phyloP scores from a whole-genome alignment of 1,140 invertebrate genomes.

The Zophobas morio region DNA sequence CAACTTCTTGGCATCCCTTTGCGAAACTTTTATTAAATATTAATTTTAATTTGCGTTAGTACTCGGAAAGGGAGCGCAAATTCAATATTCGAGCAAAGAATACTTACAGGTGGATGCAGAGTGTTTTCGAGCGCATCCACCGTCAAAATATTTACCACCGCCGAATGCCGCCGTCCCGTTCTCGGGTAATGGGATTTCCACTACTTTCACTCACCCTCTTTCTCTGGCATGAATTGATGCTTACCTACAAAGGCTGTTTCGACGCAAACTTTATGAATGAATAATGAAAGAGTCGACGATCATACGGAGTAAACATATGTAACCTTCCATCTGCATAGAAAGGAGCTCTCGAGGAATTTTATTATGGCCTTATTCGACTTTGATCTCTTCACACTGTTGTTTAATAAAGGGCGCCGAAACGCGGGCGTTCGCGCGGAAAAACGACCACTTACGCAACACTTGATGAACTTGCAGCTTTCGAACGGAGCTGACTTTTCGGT shows the following conservation, averaged over 20 bases:
- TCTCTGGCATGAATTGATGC: slow-evolving; percentile 32
- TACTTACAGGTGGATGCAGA: slow-evolving; percentile 28
- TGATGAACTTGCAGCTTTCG: neutral
- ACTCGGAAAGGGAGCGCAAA: slow-evolving; percentile 12
- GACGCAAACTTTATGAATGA: slow-evolving; percentile 31
- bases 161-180: slow-evolving; percentile 2
- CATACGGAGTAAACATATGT: slow-evolving; percentile 33
- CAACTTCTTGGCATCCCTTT: slow-evolving; percentile 17
- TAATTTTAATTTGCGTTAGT: slow-evolving; percentile 40
- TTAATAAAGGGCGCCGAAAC: slow-evolving; percentile 20
- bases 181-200: slow-evolving; percentile 3
- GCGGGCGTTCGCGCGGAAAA: neutral
- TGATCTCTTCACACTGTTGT: slow-evolving; percentile 27
- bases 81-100: slow-evolving; percentile 24
- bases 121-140: slow-evolving; percentile 9
- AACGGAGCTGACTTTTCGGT: neutral
- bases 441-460: slow-evolving; percentile 9
- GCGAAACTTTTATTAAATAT: slow-evolving; percentile 31
- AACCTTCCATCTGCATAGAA: slow-evolving; percentile 31
- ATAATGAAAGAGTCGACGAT: slow-evolving; percentile 23
- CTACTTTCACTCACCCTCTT: slow-evolving; percentile 1
- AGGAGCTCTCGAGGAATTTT: slow-evolving; percentile 27
- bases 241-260: slow-evolving; percentile 37
- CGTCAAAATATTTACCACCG: slow-evolving; percentile 13
- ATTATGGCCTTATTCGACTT: slow-evolving; percentile 20